Base-by-base conservation (phyloP, 2,113 vertebrate species). In the Epinephelus fuscoguttatus region DNA sequence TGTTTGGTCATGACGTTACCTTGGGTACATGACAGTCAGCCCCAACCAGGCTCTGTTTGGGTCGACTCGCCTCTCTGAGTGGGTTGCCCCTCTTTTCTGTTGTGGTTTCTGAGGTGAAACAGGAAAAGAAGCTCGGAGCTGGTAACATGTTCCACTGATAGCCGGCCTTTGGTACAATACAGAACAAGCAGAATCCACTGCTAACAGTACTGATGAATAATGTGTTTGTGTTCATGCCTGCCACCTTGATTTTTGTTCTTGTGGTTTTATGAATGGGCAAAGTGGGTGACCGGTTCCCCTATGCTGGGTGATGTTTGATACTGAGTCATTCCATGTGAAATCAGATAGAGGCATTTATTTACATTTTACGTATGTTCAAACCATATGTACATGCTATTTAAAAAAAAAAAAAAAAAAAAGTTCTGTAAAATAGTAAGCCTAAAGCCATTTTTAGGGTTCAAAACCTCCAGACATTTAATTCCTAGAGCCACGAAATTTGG, bases 11-110 rank as follows among this genome's bases (percentile, higher is more conserved):
- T 97, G 98, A 96, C 97, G 97, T 99, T 99, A 95, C 98, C 98
- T 99, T 99, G 98, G 96, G 97, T 99, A 97, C 98, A 99, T 99
- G 98, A 99, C 96, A 98, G 97, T 97, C 98, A 98, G 97, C 97
- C 97, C 98, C 97, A 97, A 97, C 97, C 98, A 99, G 97, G 96
- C 93, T 97, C 94, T 96, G 95, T 96, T 96, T 92, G 87, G 90
- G 83, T 84, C n/a, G 7, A 63, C 77, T 87, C 50, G 0, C 47
- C 76, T 57, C 78, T 83, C 53, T 67, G 61, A 68, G 52, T 4
- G 40, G 81, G 77, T 83, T 4, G 1, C 0, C 56, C 42, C 27
- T 50, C 56, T 74, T 80, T 73, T 68, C 37, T 79, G 89, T 87
- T 93, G 62, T 78, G 89, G 1, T 76, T 82, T 79, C 90, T 93